phyloP scores from a whole-genome alignment of 1,140 invertebrate species.

The Calephelis virginiensis region DNA sequence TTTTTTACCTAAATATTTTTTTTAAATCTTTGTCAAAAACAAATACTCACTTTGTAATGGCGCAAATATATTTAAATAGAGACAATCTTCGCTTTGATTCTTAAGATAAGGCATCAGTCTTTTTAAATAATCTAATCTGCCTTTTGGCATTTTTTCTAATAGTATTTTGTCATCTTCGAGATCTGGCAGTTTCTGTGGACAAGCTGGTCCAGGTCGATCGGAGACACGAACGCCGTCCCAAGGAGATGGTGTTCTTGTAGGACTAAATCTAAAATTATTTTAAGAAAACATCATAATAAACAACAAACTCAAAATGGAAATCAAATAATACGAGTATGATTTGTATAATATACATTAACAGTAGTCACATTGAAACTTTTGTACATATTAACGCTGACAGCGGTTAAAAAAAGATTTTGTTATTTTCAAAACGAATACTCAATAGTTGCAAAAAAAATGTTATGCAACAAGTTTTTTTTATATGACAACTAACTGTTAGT shows the following conservation, averaged over 20 bases:
- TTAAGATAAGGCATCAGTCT: slow-evolving; percentile 91
- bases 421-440: too few species aligned
- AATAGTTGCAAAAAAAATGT: too few species aligned
- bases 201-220: slow-evolving; percentile 90
- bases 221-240: slow-evolving; percentile 92
- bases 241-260: slow-evolving; percentile 91
- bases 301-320: too few species aligned
- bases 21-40: neutral
- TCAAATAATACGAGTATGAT: too few species aligned
- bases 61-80: slow-evolving; percentile 97
- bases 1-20: neutral
- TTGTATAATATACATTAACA: neutral
- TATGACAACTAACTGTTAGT: too few species aligned
- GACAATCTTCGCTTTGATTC: slow-evolving; percentile 97
- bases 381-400: too few species aligned
- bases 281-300: neutral
- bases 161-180: slow-evolving; percentile 90
- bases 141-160: slow-evolving; percentile 91
- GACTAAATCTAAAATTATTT: slow-evolving; percentile 85
- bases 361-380: neutral
- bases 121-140: slow-evolving; percentile 91
- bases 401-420: too few species aligned
- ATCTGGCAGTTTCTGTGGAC: slow-evolving; percentile 92
- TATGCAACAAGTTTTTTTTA: too few species aligned
- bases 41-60: slow-evolving; percentile 92